A percentile compares a stretch with the other conserved stretches of the same genome.
phyloP scores from a whole-genome alignment of 1,140 invertebrate genomes.

The Zaprionus tsacasi region DNA sequence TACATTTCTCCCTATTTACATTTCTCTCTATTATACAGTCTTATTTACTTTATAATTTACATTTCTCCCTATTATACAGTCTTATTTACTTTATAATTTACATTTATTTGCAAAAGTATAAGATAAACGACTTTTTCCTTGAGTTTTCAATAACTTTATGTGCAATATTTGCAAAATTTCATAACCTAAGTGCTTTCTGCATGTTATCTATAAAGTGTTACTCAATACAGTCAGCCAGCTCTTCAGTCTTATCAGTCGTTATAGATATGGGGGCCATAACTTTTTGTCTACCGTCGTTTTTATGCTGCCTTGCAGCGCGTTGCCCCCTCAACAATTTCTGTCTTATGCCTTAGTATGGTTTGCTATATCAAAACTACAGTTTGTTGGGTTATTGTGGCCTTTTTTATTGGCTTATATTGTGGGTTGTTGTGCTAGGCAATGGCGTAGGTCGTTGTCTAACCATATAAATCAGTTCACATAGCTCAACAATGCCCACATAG shows the following conservation, averaged over 20 bases:
- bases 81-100: neutral
- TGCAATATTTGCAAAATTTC: neutral
- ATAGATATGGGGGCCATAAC: slow-evolving; percentile 54
- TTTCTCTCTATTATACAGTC: neutral
- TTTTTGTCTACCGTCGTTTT: slow-evolving; percentile 26
- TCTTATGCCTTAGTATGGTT: slow-evolving; percentile 19
- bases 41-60: neutral
- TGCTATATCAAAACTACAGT: slow-evolving; percentile 17
- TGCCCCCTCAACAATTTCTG: slow-evolving; percentile 33
- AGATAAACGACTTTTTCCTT: neutral
- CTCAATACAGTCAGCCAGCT: neutral
- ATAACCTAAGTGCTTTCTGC: neutral
- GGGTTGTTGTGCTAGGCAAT: slow-evolving; percentile 62
- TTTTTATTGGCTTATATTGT: slow-evolving; percentile 6
- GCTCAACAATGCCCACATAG: slow-evolving; percentile 33
- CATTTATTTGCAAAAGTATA: neutral
- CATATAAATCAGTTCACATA: slow-evolving; percentile 63
- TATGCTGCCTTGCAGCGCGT: no score
- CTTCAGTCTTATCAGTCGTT: slow-evolving; percentile 6
- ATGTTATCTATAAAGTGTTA: neutral
- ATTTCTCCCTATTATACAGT: neutral
- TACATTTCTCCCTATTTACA: neutral
- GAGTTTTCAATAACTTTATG: neutral
- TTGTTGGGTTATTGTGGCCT: slow-evolving; percentile 15
- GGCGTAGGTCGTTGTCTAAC: slow-evolving; percentile 29